Evolutionary conservation across 1,140 invertebrate species (phyloP).

Genomic region (Drosophila subobscura): DNA sequence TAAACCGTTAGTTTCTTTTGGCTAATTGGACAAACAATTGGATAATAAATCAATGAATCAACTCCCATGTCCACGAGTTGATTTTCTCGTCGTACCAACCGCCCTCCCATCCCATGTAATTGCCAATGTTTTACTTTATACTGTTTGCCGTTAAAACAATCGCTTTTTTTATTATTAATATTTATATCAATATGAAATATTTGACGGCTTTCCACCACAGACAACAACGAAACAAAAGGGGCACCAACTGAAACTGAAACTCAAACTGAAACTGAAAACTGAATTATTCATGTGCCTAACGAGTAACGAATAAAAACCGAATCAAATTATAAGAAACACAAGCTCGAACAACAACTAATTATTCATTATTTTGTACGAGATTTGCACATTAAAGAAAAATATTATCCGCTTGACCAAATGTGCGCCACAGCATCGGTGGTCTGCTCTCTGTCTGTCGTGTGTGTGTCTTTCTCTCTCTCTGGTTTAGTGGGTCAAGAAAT

Average conservation of each 20-base stretch:
- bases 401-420: constrained; percentile 45
- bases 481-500: constrained; percentile 82
- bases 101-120: constrained; percentile 15
- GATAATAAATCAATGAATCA: constrained; percentile 59
- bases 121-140: constrained; percentile 43
- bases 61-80: constrained; percentile 58
- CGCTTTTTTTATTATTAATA: constrained; percentile 52
- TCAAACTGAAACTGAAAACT: constrained; percentile 41
- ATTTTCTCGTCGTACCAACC: constrained; percentile 35
- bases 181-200: constrained; percentile 67
- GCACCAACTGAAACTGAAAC: constrained; percentile 4
- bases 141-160: constrained; percentile 27
- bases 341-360: constrained; percentile 61
- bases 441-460: not conserved
- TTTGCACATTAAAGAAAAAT: constrained; percentile 63
- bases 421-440: constrained; percentile 53
- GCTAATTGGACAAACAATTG: constrained; percentile 72
- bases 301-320: constrained; percentile 75
- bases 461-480: constrained; percentile 35
- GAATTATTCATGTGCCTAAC: constrained; percentile 76
- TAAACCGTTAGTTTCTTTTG: constrained; percentile 40
- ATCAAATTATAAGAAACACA: constrained; percentile 77
- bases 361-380: constrained; percentile 78
- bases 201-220: constrained; percentile 57
- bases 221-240: constrained; percentile 47